phyloP scores from a whole-genome alignment of 2,113 vertebrate species.

The Crotalus tigris region DNA sequence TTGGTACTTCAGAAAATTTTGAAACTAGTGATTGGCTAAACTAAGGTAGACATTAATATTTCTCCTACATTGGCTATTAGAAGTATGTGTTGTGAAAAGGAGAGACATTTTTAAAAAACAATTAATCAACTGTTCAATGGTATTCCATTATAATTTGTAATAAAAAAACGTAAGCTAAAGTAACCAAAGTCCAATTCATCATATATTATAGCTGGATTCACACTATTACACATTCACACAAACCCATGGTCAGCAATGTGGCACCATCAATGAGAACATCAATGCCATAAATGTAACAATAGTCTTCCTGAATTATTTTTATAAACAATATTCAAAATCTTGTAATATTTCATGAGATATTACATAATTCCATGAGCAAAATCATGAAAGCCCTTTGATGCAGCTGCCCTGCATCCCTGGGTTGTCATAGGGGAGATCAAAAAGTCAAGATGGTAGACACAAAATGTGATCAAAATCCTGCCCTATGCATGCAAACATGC shows the following conservation, averaged over 20 bases:
- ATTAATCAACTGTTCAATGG: neutral
- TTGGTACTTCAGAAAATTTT: neutral
- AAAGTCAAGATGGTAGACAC: neutral
- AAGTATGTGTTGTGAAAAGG: constrained; percentile 34
- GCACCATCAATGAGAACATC: neutral
- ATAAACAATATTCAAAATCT: neutral
- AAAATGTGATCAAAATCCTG: neutral
- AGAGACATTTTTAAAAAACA: neutral
- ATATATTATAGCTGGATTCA: neutral
- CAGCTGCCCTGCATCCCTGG: neutral
- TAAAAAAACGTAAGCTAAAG: neutral
- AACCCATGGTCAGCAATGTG: neutral
- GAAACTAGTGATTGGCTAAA: neutral
- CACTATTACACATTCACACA: neutral
- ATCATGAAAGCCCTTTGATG: neutral
- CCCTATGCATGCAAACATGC: neutral
- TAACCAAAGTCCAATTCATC: neutral
- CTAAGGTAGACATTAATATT: constrained; percentile 16
- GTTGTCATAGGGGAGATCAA: neutral
- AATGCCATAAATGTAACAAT: neutral
- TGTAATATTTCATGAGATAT: neutral
- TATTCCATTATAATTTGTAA: neutral
- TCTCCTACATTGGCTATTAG: constrained; percentile 7
- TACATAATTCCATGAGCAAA: neutral
- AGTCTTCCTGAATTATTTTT: neutral